Conservation (phyloP, 2,797 vertebrate species). For the Dermochelys coriacea region DNA sequence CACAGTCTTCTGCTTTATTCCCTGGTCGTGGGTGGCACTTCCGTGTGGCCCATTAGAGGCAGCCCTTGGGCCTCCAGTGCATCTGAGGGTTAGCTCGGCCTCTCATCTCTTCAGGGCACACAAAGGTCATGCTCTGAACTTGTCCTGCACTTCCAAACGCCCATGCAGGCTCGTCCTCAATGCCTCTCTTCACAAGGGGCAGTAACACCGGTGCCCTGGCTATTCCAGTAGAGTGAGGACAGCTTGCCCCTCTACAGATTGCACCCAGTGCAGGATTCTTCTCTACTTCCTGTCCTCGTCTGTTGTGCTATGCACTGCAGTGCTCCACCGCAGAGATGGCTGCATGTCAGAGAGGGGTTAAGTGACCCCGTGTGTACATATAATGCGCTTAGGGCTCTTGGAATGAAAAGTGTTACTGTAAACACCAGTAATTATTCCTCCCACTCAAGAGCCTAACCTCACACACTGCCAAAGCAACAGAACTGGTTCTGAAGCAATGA, state of each 20-base stretch:
- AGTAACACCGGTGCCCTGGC: background rate
- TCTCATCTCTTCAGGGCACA: background rate
- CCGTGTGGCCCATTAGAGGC: background rate
- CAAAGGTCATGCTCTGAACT: background rate
- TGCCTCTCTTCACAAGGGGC: background rate
- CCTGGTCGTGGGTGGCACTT: background rate
- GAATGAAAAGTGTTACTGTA: background rate
- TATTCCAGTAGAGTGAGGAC: background rate
- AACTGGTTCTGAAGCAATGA: constrained; percentile 59
- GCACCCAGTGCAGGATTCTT: background rate
- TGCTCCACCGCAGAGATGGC: accelerated
- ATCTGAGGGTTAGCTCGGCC: background rate
- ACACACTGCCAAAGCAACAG: background rate
- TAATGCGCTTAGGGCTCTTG: accelerated
- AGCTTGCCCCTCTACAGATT: background rate
- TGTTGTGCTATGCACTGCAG: accelerated
- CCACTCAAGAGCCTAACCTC: background rate
- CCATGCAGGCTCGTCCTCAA: background rate
- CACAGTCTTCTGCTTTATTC: background rate
- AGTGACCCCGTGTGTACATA: background rate
- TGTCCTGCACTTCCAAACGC: background rate
- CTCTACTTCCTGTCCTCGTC: background rate
- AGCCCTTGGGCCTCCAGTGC: background rate
- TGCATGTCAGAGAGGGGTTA: accelerated
- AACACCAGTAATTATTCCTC: background rate